phyloP scores from a whole-genome alignment of 2,797 vertebrate genomes.

The Scarus forsteni region DNA sequence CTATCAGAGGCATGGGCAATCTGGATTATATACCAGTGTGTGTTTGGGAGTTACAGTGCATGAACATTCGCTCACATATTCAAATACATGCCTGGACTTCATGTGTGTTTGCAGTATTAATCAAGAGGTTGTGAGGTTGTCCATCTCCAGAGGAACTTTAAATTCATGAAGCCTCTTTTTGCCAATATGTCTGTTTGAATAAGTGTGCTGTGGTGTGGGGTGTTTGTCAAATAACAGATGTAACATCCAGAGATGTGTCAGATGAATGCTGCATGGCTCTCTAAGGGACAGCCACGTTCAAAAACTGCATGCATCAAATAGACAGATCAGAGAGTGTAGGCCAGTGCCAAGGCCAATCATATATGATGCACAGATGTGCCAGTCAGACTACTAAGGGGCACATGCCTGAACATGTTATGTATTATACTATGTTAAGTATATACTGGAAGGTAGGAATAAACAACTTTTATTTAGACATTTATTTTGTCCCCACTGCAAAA shows the following conservation, averaged over 20 bases:
- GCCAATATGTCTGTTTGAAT: slow-evolving; percentile 46
- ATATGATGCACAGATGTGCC: background rate
- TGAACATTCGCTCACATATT: background rate
- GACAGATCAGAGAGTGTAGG: background rate
- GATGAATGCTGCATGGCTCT: slow-evolving; percentile 20
- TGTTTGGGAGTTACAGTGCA: slow-evolving; percentile 18
- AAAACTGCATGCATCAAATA: slow-evolving; percentile 23
- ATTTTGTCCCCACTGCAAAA: too few species aligned
- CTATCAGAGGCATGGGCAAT: slow-evolving; percentile 46
- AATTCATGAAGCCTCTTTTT: slow-evolving; percentile 24
- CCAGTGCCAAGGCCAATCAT: background rate
- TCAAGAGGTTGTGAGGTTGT: slow-evolving; percentile 49
- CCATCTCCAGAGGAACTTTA: slow-evolving; percentile 22
- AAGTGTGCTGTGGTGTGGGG: slow-evolving; percentile 22
- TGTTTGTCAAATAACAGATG: slow-evolving; percentile 40
- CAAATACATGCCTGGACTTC: background rate
- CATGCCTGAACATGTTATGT: background rate
- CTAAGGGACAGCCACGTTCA: slow-evolving; percentile 16
- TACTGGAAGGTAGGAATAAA: too few species aligned
- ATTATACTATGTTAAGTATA: too few species aligned
- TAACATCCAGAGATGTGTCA: slow-evolving; percentile 7
- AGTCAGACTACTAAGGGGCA: background rate
- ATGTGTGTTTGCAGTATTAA: slow-evolving; percentile 45
- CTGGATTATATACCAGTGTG: slow-evolving; percentile 36
- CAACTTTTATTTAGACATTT: too few species aligned